phyloP scores from a whole-genome alignment of 2,888 invertebrate species.

The Eretmocerus hayati region DNA sequence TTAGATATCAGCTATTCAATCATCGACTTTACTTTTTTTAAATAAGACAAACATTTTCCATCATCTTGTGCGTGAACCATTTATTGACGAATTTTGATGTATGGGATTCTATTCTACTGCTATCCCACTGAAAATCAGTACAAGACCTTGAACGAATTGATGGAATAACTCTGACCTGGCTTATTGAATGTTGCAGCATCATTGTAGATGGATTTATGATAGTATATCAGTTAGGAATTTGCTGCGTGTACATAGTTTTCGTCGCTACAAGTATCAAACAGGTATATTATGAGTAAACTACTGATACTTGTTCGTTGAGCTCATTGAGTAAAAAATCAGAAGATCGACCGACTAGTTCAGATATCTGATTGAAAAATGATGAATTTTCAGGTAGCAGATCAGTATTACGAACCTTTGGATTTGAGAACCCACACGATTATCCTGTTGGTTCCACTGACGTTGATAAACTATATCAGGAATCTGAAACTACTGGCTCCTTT shows the following conservation, averaged over 20 bases:
- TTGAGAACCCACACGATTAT: constrained; percentile 65
- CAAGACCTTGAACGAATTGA: no score
- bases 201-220: constrained; percentile 65
- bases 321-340: not conserved
- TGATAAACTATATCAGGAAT: constrained; percentile 66
- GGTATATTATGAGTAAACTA: constrained; percentile 37
- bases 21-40: no score
- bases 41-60: no score
- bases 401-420: constrained; percentile 45
- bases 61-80: no score
- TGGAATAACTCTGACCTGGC: no score
- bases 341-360: not conserved
- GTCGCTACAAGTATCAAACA: constrained; percentile 62
- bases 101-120: no score
- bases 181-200: constrained; percentile 42
- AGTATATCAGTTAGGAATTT: constrained; percentile 81
- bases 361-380: not conserved
- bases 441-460: constrained; percentile 63
- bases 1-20: no score
- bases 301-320: not conserved
- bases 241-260: constrained; percentile 80
- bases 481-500: constrained; percentile 76
- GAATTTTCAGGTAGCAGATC: constrained; percentile 49
- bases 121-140: no score
- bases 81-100: no score